A percentile compares a stretch with the other conserved stretches of the same genome.
Evolutionary conservation across 2,888 invertebrate genomes (phyloP).

Genomic region (Habroteleia sp.): DNA sequence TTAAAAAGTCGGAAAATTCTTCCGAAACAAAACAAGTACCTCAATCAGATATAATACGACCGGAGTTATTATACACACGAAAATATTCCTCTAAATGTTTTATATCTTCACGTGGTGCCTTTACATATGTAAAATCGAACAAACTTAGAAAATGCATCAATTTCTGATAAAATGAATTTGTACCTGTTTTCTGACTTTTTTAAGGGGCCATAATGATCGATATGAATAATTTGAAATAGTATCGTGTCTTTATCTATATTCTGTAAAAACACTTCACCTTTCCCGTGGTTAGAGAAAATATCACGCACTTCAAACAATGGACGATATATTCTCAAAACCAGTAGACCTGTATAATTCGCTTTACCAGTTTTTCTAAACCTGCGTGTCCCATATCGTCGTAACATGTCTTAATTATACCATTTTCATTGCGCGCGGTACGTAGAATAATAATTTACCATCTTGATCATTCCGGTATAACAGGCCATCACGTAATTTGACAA

Average conservation of each 20-base stretch:
- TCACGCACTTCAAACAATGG: conserved; percentile 1
- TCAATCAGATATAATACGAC: no score
- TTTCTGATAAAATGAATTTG: background rate
- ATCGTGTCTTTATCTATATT: background rate
- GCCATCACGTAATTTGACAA: no score
- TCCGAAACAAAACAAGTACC: no score
- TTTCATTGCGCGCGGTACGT: no score
- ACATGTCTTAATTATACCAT: no score
- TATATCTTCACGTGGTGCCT: conserved; percentile 62
- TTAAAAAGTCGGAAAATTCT: conserved; percentile 64
- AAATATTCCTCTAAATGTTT: conserved; percentile 63
- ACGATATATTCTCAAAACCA: no score
- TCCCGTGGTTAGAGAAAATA: conserved; percentile 22
- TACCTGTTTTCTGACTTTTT: background rate
- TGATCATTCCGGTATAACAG: no score
- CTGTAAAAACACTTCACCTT: background rate
- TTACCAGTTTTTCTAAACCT: no score
- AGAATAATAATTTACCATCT: no score
- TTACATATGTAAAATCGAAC: conserved; percentile 63
- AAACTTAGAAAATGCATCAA: conserved; percentile 44
- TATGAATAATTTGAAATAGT: background rate
- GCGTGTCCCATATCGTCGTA: no score
- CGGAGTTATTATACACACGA: conserved; percentile 62
- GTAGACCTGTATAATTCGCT: no score
- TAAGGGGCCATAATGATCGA: background rate